Conservation (phyloP, 1,140 invertebrate species). For the Holotrichia oblita region DNA sequence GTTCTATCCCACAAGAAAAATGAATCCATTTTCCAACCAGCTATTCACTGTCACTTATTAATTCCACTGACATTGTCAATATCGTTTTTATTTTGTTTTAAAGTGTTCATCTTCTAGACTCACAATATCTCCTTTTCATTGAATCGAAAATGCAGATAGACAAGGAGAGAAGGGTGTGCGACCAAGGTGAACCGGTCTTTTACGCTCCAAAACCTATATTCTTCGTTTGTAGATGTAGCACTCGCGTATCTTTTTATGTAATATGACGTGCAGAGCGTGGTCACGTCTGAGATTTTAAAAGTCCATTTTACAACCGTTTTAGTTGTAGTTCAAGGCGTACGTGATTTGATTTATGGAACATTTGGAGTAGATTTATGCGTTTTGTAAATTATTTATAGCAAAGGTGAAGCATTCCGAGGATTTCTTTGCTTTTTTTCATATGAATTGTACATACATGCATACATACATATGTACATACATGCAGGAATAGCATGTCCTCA, state of each 20-base stretch:
- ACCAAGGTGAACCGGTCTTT: constrained; percentile 10
- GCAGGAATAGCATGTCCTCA: too few relatives aligned
- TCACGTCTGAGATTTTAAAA: constrained; percentile 9
- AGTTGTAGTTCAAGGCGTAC: constrained; percentile 19
- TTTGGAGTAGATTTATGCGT: background rate
- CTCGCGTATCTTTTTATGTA: background rate
- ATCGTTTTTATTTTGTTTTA: too few relatives aligned
- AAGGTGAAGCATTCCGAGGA: too few relatives aligned
- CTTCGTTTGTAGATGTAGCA: background rate
- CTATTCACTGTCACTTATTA: too few relatives aligned
- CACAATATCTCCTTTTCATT: too few relatives aligned
- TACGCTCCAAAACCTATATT: background rate
- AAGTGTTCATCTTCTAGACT: too few relatives aligned
- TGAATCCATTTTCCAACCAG: too few relatives aligned
- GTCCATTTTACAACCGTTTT: background rate
- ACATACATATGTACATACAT: too few relatives aligned
- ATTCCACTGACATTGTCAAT: too few relatives aligned
- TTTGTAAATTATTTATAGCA: background rate
- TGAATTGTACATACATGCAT: too few relatives aligned
- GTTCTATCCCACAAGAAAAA: too few relatives aligned
- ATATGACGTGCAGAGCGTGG: background rate
- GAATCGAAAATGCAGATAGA: background rate
- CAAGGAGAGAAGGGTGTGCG: background rate
- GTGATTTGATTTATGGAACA: constrained; percentile 2
- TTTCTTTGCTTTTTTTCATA: too few relatives aligned